Evolutionary conservation across 1,140 invertebrate species (phyloP).

Genomic region (Camponotus vicinus): DNA sequence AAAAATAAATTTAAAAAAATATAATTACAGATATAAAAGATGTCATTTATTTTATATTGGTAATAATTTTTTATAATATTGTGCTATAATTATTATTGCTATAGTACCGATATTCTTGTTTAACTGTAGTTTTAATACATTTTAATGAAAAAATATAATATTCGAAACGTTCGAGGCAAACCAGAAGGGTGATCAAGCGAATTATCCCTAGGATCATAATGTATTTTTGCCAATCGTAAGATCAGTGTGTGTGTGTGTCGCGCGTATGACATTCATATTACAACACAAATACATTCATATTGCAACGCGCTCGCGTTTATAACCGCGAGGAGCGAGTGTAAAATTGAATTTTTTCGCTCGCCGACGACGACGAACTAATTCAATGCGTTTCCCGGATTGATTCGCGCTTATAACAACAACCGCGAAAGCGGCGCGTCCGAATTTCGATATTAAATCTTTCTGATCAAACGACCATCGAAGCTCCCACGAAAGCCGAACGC

Average conservation of each 20-base stretch:
- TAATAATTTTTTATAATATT: neutral
- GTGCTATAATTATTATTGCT: constrained; percentile 2
- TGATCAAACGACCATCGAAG: constrained; percentile 5
- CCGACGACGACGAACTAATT: constrained; percentile 45
- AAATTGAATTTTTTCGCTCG: constrained; percentile 54
- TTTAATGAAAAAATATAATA: too few relatives aligned
- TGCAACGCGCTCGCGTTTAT: constrained; percentile 16
- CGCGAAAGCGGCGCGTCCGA: constrained; percentile 17
- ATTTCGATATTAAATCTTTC: constrained; percentile 57
- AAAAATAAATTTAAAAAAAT: too few relatives aligned
- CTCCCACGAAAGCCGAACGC: constrained; percentile 6
- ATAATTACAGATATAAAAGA: too few relatives aligned
- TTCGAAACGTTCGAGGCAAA: too few relatives aligned
- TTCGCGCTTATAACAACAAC: constrained; percentile 14
- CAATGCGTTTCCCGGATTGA: constrained; percentile 54
- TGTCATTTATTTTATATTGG: neutral
- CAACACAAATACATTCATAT: neutral
- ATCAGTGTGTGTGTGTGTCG: too few relatives aligned
- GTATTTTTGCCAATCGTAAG: neutral
- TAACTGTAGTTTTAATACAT: too few relatives aligned
- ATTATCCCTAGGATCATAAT: too few relatives aligned
- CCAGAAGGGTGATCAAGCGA: too few relatives aligned
- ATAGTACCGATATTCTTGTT: neutral
- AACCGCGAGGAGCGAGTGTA: constrained; percentile 10
- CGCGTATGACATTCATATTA: too few relatives aligned